Evolutionary conservation across 2,888 invertebrate species (phyloP).

Genomic region (Suillia variegata): DNA sequence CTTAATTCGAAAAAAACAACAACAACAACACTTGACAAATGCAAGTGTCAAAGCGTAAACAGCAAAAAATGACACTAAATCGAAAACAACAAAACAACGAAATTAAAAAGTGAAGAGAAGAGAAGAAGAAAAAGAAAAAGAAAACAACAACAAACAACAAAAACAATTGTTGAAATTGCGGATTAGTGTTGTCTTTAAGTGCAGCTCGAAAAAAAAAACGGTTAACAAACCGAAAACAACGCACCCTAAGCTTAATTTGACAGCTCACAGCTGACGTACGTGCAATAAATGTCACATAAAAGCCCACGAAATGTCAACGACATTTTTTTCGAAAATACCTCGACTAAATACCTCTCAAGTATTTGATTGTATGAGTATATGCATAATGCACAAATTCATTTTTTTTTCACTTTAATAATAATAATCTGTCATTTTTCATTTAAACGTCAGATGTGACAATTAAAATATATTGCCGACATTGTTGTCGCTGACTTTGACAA

Average conservation of each 20-base stretch:
- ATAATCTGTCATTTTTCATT: background rate
- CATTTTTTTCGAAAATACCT: background rate
- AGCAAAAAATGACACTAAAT: slow-evolving; percentile 7
- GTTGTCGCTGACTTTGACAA: background rate
- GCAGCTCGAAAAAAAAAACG: background rate
- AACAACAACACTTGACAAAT: slow-evolving; percentile 35
- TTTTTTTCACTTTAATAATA: background rate
- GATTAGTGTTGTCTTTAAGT: slow-evolving; percentile 7
- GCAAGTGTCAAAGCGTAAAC: slow-evolving; percentile 40
- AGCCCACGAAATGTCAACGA: background rate
- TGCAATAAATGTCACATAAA: slow-evolving; percentile 12
- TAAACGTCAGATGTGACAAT: background rate
- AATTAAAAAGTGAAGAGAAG: slow-evolving; percentile 8
- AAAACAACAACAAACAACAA: too few relatives aligned
- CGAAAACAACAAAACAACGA: background rate
- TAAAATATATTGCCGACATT: background rate
- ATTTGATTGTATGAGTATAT: too few relatives aligned
- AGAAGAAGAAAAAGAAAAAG: background rate
- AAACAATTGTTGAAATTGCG: slow-evolving; percentile 6
- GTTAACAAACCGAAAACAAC: background rate
- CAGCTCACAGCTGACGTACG: slow-evolving; percentile 16
- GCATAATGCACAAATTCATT: background rate
- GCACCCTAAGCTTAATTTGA: slow-evolving; percentile 10
- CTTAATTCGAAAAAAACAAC: too few relatives aligned
- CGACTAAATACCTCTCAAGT: background rate